These are phyloP conservation scores for Meliscaeva auricollis DNA, from an alignment of 2,888 invertebrate genomes.

Conservation along the genomic window DNA sequence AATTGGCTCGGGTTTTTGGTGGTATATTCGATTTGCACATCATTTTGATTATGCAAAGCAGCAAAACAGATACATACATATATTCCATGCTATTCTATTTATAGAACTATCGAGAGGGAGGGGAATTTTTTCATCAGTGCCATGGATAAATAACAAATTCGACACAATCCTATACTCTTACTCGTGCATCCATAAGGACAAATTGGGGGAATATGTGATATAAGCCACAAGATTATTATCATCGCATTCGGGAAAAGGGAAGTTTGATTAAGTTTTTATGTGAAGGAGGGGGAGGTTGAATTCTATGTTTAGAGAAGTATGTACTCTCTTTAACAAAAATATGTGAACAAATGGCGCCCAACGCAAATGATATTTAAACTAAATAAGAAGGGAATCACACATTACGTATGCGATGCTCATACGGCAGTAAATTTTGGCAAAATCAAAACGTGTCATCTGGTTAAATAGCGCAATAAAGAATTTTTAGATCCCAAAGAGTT, in stretches of 20 bases:
- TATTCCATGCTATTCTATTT: not conserved
- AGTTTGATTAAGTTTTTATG: constrained; percentile 20
- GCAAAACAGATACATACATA: constrained; percentile 12
- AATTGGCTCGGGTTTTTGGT: constrained; percentile 64
- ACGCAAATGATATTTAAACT: constrained; percentile 19
- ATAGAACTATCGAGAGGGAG: not conserved
- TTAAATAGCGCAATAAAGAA: constrained; percentile 25
- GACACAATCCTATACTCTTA: constrained; percentile 43
- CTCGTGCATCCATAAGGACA: constrained; percentile 12
- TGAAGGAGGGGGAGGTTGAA: too few species aligned
- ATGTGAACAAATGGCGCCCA: constrained; percentile 52
- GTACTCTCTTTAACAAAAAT: too few species aligned
- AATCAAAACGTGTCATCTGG: constrained; percentile 27
- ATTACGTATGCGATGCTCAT: constrained; percentile 28
- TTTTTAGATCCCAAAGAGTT: not conserved
- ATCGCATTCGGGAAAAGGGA: constrained; percentile 25
- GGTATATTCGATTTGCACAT: constrained; percentile 73
- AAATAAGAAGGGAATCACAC: not conserved
- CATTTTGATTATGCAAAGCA: constrained; percentile 73
- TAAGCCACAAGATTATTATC: constrained; percentile 66
- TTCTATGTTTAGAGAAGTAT: constrained; percentile 21
- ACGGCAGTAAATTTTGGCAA: constrained; percentile 30
- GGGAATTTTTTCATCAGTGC: not conserved
- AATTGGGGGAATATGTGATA: constrained; percentile 52
- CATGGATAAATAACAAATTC: constrained; percentile 58